Base-by-base conservation (phyloP, 2,888 invertebrate genomes). In the Callyntrura sp. region DNA sequence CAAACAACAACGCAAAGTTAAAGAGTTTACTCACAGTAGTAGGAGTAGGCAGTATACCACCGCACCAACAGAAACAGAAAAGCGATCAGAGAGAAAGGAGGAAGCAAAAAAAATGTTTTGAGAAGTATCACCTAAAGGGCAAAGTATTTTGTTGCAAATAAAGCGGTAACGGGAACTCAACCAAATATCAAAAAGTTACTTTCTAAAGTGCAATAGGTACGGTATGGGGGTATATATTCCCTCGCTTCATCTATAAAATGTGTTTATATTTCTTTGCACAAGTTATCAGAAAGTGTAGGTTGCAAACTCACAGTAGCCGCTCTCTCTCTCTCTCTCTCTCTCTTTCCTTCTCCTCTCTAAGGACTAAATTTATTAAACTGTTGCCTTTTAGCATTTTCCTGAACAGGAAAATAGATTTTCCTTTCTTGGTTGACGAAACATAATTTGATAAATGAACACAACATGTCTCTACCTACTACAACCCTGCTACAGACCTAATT, bases 361-460 rank as follows among this genome's bases (percentile, higher is more conserved):
- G 6, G 5, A 23, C 48, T 73, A 48, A 48, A 48, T 48, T 73
- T 73, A 73, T 73, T 48, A 73, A 73, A 73, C 48, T 48, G 73
- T 73, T 73, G 73, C 73, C 48, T 73, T 48, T 73, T 23, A 73
- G 73, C 20, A 23, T 73, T 73, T 48, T 73, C 48, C 73, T 20
- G 45, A 25, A 48, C 48, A 48, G 48, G 23, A 48, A 73, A 73
- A 73, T 73, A 73, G 48, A 48, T 73, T 73, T 73, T 48, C 70
- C 48, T 48, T 73, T 48, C 73, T 45, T 73, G 73, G 70, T 70
- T 45, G 70, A 73, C 48, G 73, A 23, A 48, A 51, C 48, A 73
- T 73, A 73, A 73, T 73, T 73, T 73, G 73, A 73, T 73, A 73
- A 45, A 73, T 73, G 20, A 73, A 51, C 14, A 73, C 48, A 51